Evolutionary conservation across 2,797 vertebrate genomes (phyloP), one percentile per base, ranked within the genome.

Genomic region (Neosilurus hyrtlii): DNA sequence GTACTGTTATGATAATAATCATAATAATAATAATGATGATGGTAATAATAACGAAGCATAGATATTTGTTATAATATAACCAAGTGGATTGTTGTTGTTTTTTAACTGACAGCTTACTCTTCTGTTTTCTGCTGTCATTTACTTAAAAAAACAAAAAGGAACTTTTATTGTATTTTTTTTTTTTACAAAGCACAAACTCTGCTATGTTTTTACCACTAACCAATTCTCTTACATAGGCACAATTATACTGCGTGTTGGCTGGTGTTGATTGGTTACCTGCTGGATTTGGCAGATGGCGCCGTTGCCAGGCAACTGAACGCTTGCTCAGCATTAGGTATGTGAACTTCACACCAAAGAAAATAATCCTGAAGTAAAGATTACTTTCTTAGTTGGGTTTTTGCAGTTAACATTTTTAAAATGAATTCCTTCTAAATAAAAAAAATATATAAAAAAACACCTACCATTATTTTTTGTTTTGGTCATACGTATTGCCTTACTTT

Each of bases 211-310:
- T 74, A 85, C 82, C 51, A 66, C 59, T 51, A 24, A 73, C 84
- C 74, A 8, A 4, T 82, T 83, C 37, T 54, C 59, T 82, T 88
- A 86, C 85, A 6, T 87, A 98, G 97, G 91, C 95, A 95, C 83
- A 90, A 93, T 86, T 92, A 96, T 26, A 93, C 93, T 15, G 96
- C 97, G 0, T 97, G 96, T 89, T 97, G 97, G 97, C 92, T 98
- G 88, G 93, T 99, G 82, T 94, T 98, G 88, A 93, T 96, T 83
- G 95, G 97, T 30, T 98, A 98, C 90, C 94, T 98, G 74, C 91
- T 98, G 83, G 96, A 99, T 88, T 92, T 96, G 89, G 96, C 96
- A 0, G 94, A 97, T 2, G 96, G 96, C 51, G 94, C 97, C 0
- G 96, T 97, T 83, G 96, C 96, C 85, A 95, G 96, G 85, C 94